These are phyloP conservation scores for Calosoma granatense DNA, from an alignment of 1,140 invertebrate species.

Conservation along the genomic window DNA sequence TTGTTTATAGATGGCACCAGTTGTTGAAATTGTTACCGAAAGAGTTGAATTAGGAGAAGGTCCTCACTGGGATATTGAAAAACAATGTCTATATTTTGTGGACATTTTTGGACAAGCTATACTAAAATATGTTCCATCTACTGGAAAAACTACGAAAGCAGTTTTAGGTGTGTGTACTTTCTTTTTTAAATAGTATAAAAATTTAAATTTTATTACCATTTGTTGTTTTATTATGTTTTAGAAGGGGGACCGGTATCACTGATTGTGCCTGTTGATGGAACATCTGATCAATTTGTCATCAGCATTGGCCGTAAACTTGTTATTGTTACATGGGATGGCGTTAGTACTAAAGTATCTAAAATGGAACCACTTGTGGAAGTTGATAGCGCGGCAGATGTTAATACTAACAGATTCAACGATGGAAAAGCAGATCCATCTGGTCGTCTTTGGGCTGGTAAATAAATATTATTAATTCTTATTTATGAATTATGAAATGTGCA, in stretches of 20 bases:
- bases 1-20: slow-evolving; percentile 20
- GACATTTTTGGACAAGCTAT: slow-evolving; percentile 49
- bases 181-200: too few relatives aligned
- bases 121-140: slow-evolving; percentile 19
- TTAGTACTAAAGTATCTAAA: slow-evolving; percentile 20
- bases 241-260: slow-evolving; percentile 36
- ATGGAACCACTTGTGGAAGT: slow-evolving; percentile 21
- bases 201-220: too few relatives aligned
- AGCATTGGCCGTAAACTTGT: slow-evolving; percentile 46
- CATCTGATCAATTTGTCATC: slow-evolving; percentile 49
- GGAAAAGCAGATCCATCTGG: slow-evolving; percentile 70
- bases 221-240: slow-evolving; percentile 11
- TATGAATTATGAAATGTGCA: background rate
- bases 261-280: slow-evolving; percentile 55
- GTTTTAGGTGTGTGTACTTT: background rate
- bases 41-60: slow-evolving; percentile 43
- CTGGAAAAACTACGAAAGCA: slow-evolving; percentile 4
- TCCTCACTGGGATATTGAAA: slow-evolving; percentile 55
- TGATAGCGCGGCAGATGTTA: slow-evolving; percentile 49
- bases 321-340: slow-evolving; percentile 54
- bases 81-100: slow-evolving; percentile 53
- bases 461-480: background rate
- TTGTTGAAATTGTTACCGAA: slow-evolving; percentile 20
- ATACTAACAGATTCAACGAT: slow-evolving; percentile 62
- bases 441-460: slow-evolving; percentile 58